Conservation (phyloP, 2,888 invertebrate species). For the Himalopsyche kuldschensis region DNA sequence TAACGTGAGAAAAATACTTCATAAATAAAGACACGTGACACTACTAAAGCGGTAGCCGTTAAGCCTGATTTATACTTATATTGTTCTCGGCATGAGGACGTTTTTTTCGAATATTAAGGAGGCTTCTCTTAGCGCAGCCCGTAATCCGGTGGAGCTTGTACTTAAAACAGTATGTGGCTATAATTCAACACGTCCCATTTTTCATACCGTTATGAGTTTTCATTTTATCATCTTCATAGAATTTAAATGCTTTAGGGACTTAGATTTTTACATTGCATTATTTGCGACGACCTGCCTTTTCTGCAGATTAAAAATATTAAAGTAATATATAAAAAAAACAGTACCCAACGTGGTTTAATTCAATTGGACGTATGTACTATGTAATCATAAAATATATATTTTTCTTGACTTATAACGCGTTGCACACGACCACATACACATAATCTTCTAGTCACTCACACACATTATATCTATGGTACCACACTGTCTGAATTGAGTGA, state of each 20-base stretch:
- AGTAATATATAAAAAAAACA: too few relatives aligned
- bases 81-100: slow-evolving; percentile 25
- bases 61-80: slow-evolving; percentile 40
- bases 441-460: too few relatives aligned
- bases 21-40: slow-evolving; percentile 40
- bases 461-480: too few relatives aligned
- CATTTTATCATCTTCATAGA: slow-evolving; percentile 34
- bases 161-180: slow-evolving; percentile 26
- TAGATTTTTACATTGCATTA: not conserved
- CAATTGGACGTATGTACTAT: too few relatives aligned
- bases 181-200: slow-evolving; percentile 30
- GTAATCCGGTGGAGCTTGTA: slow-evolving; percentile 30
- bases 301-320: too few relatives aligned
- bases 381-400: too few relatives aligned
- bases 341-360: too few relatives aligned
- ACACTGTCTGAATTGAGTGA: too few relatives aligned
- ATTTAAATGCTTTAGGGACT: slow-evolving; percentile 9
- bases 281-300: not conserved
- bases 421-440: too few relatives aligned
- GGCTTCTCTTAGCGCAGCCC: slow-evolving; percentile 23
- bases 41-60: slow-evolving; percentile 30
- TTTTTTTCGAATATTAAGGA: slow-evolving; percentile 39
- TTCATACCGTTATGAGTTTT: slow-evolving; percentile 31
- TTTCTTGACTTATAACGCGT: too few relatives aligned
- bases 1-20: slow-evolving; percentile 35